A percentile compares a stretch with the other conserved stretches of the same genome.
Evolutionary conservation across 1,140 invertebrate genomes (phyloP).

Genomic region (Scylla paramamosain): DNA sequence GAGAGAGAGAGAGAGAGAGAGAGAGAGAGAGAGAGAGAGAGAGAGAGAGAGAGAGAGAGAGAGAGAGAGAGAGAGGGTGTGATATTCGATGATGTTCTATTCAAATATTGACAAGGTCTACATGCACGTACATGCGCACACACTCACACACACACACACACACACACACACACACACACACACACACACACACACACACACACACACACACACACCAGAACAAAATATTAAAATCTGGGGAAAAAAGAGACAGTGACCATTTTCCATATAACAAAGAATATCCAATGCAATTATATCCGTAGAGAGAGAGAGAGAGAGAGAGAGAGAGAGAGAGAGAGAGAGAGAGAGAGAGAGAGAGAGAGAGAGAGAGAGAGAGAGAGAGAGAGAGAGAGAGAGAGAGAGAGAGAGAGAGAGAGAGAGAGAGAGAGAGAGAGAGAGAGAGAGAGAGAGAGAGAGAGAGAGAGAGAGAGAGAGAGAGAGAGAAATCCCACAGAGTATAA

Average conservation of each 20-base stretch:
- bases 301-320: no score
- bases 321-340: no score
- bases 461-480: no score
- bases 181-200: constrained; percentile 47
- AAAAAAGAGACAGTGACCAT: neutral
- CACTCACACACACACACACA: neutral
- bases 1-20: neutral
- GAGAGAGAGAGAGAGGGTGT: neutral
- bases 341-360: no score
- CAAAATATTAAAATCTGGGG: neutral
- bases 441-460: no score
- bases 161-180: neutral
- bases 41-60: constrained; percentile 12
- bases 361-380: no score
- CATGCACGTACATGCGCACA: neutral
- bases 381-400: no score
- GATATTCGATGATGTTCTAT: neutral
- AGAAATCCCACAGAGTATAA: no score
- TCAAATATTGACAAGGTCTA: neutral
- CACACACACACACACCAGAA: constrained; percentile 16
- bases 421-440: no score
- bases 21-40: neutral
- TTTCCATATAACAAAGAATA: no score
- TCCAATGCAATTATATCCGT: no score
- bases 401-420: no score